Evolutionary conservation across 2,888 invertebrate species (phyloP), one percentile per base, ranked within the genome.

Genomic region (Spilarctia lutea): DNA sequence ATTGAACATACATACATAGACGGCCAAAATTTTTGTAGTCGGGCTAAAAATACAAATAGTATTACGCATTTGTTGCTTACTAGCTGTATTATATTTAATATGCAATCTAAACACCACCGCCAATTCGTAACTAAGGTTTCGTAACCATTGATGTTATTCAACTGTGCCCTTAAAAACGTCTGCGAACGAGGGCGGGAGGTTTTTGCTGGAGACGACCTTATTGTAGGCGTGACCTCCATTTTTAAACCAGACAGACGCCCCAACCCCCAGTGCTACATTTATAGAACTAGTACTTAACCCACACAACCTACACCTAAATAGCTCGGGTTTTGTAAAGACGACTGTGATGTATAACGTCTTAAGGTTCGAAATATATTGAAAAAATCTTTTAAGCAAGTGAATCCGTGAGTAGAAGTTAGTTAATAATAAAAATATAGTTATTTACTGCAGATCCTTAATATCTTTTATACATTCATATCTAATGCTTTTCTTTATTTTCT

Each of bases 181-280:
- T 70, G 56, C 10, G 56, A 30, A 45, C 11, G 45, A 42, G 60
- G 39, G 70, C 27, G 30, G 52, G 60, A n/a, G 67, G 39, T 97
- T 96, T 96, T 79, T 65, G 96, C 91, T 86, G 96, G 96, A 84
- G 96, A 97, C 79, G 97, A 92, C 86, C 97, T 97, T 78, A 65
- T 52, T 45, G 67, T 27, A 71, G 63, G 39, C 68, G 60, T 52
- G 52, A 97, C 90, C 87, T 97, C 97, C 86, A 97, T 97, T 85
- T 97, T 97, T 11, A 97, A 94, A 84, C 97, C 97, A 77, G 97
- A 75, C 71, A 75, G 68, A 65, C 69, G 91, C 42, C 81, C 81
- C 69, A 39, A 56, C 72, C 69, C 69, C 27, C 3, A 63, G 10
- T 13, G 42, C 27, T 60, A 66, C 52, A 52, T 56, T 56, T 30